phyloP scores from a whole-genome alignment of 2,888 invertebrate genomes.

The Tipula helvola region DNA sequence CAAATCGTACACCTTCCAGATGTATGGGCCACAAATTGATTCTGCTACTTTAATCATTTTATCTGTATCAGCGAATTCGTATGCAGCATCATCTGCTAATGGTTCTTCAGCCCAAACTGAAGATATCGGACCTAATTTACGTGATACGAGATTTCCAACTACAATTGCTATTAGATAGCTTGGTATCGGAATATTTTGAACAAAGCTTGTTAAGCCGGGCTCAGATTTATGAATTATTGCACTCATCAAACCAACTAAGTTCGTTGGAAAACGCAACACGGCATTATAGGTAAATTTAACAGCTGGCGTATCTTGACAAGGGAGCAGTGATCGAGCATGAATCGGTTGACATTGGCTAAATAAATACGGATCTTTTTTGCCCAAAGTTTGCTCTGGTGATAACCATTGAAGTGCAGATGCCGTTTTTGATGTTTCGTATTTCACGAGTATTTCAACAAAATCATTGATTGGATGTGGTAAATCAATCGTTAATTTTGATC shows the following conservation, averaged over 20 bases:
- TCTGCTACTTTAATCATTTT: slow-evolving; percentile 51
- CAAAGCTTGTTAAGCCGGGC: slow-evolving; percentile 43
- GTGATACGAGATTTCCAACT: slow-evolving; percentile 65
- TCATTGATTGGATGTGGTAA: slow-evolving; percentile 42
- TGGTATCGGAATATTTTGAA: slow-evolving; percentile 72
- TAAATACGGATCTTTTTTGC: slow-evolving; percentile 72
- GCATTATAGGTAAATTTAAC: slow-evolving; percentile 80
- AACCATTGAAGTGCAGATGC: slow-evolving; percentile 87
- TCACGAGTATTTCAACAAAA: slow-evolving; percentile 41
- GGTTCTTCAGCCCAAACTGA: slow-evolving; percentile 85
- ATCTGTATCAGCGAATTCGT: slow-evolving; percentile 83
- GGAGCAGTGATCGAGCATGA: slow-evolving; percentile 77
- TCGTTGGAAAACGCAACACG: slow-evolving; percentile 53
- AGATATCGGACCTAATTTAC: slow-evolving; percentile 63
- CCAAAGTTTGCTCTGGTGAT: slow-evolving; percentile 72
- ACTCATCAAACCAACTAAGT: slow-evolving; percentile 79
- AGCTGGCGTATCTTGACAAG: slow-evolving; percentile 86
- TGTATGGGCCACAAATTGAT: slow-evolving; percentile 62
- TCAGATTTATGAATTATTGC: slow-evolving; percentile 44
- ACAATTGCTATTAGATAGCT: slow-evolving; percentile 84
- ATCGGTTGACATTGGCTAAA: slow-evolving; percentile 81
- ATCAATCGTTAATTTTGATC: slow-evolving; percentile 61
- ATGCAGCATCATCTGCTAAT: slow-evolving; percentile 67
- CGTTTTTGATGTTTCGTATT: slow-evolving; percentile 63
- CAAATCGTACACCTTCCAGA: slow-evolving; percentile 82